Evolutionary conservation across 2,797 vertebrate genomes (phyloP), one percentile per base, ranked within the genome.

Genomic region (Leuciscus waleckii): DNA sequence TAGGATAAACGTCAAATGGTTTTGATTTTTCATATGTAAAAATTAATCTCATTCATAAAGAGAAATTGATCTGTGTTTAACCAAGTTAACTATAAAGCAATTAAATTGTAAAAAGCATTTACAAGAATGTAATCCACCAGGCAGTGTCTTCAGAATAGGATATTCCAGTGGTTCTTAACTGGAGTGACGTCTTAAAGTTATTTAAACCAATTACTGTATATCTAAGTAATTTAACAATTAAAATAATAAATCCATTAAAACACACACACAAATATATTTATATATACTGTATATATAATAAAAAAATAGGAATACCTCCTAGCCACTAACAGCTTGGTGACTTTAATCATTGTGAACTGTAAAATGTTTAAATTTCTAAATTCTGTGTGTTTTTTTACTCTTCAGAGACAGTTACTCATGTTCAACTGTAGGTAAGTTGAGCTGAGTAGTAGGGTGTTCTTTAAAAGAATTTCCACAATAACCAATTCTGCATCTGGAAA

Each of bases 21-120:
- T 82, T 61, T 0, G 26, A 46, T 19, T 26, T 56, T 21, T 75
- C 9, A 35, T 11, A 7, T n/a, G 39, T 63, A 63, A 49, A 61
- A 54, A 2, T 9, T 35, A 0, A 49, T 67, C 11, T 49, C 1
- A 49, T 35, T 79, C 41, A 35, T 79, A 13, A 35, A 32, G 26
- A 35, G 19, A 79, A 32, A 49, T n/a, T 0, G 78, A 67, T 67
- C 21, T 67, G 9, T 23, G 19, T 79, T 49, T 79, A 49, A 65
- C 19, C 7, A 35, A 49, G 26, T 67, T 32, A 79, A 58, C n/a
- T 70, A 19, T 71, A 17, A 29, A 54, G 32, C 63, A 10, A 76
- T 77, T 83, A 10, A 76, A 67, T 10, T 26, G 41, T 51, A 83
- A 83, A 75, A 75, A 2, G n/a, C 11, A 67, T 76, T 39, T 67